Conservation (phyloP, 2,797 vertebrate genomes). For the Tragelaphus oryx region DNA sequence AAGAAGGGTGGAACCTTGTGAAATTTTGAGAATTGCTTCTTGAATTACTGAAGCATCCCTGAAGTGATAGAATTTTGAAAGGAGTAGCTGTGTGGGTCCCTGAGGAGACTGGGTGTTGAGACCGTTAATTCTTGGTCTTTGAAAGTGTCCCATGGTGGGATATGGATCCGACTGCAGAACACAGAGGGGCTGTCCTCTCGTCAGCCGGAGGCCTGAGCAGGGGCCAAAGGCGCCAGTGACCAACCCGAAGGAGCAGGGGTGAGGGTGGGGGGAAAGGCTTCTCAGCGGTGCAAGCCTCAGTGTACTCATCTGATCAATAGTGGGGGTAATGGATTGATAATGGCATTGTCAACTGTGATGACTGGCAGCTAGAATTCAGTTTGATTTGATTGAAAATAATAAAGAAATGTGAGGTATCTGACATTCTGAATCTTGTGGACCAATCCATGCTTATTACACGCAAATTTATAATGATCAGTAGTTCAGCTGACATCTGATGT, state of each 20-base stretch:
- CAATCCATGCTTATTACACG: neutral
- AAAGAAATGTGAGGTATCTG: neutral
- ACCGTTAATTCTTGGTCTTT: neutral
- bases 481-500: slow-evolving; percentile 6
- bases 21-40: neutral
- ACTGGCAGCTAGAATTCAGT: neutral
- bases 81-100: neutral
- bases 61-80: neutral
- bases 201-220: neutral
- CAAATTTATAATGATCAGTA: slow-evolving; percentile 18
- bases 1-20: neutral
- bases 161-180: neutral
- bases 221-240: neutral
- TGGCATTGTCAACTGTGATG: neutral
- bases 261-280: neutral
- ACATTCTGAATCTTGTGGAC: neutral
- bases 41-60: neutral
- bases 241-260: neutral
- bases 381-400: neutral
- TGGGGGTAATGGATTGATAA: neutral
- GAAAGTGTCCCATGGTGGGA: neutral
- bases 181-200: neutral
- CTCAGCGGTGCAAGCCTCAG: neutral
- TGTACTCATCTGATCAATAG: neutral
- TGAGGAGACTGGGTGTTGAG: neutral